Evolutionary conservation across 2,797 vertebrate genomes (phyloP), one percentile per base, ranked within the genome.

Genomic region (Sebastes aleutianus): DNA sequence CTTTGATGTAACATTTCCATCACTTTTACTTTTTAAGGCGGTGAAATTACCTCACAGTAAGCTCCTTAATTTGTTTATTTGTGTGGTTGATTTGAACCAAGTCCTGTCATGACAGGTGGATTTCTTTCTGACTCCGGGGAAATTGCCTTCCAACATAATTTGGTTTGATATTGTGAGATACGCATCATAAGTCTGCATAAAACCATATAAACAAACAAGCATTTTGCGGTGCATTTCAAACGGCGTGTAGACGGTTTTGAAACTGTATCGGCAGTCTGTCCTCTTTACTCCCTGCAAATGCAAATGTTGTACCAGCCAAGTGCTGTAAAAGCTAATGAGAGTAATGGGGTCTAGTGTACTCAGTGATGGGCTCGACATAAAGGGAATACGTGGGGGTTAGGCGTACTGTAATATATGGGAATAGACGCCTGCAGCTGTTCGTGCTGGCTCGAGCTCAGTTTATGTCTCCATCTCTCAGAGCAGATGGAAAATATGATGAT

Each of bases 401-500:
- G 79, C 75, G 8, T 64, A 76, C 79, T 84, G 78, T 90, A 91
- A 92, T 92, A 93, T 93, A 91, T 88, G 87, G 85, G 86, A 88
- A 88, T 85, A 71, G 88, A 91, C 85, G 81, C 80, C 81, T 92
- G 92, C 90, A 94, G 92, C 92, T 94, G 93, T 90, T 94, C 87
- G 54, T 66, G 83, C 89, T 90, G 90, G 91, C 88, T 91, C 65
- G 0, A 74, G 27, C 86, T 87, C 75, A 78, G 85, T 92, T 94
- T 93, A 93, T 92, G 87, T 89, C 87, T 91, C 87, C 83, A 85
- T 93, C 85, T 87, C 86, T 88, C 65, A 70, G 82, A 93, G 86
- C 93, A 93, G 92, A 94, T 92, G 91, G 92, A 92, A 94, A 93
- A 93, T 92, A 92, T 94, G 92, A 94, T 86, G 91, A 92, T 92